These are phyloP conservation scores for Acholoe squamosa DNA, from an alignment of 2,888 invertebrate species.

Conservation along the genomic window DNA sequence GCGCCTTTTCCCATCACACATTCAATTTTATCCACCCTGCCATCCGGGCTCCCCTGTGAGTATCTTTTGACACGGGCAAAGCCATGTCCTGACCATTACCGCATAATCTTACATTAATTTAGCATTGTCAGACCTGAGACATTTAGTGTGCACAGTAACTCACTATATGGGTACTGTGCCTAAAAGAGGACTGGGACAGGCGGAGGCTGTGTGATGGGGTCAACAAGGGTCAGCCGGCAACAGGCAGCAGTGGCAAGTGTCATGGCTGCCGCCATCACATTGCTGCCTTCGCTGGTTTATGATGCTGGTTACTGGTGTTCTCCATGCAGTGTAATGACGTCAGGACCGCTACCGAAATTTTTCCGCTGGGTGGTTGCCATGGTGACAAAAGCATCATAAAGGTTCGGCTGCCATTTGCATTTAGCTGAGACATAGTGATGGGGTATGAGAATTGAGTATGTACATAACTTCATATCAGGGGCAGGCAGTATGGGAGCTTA, in stretches of 20 bases:
- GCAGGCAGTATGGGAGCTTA: no score
- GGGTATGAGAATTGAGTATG: no score
- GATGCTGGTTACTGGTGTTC: background rate
- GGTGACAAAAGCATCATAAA: no score
- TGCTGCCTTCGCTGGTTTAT: background rate
- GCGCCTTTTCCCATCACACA: no score
- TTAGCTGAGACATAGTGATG: no score
- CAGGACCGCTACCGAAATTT: background rate
- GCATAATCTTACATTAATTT: slow-evolving; percentile 17
- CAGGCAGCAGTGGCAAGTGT: background rate
- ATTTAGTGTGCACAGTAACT: background rate
- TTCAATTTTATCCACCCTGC: no score
- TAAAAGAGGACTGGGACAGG: background rate
- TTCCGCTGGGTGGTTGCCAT: no score
- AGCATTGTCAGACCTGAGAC: slow-evolving; percentile 25
- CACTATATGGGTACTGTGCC: background rate
- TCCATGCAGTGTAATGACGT: background rate
- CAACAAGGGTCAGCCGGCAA: background rate
- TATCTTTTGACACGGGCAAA: background rate
- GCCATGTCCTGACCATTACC: background rate
- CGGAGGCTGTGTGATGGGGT: background rate
- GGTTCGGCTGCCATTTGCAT: no score
- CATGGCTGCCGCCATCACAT: background rate
- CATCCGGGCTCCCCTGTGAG: background rate
- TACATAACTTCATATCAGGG: no score